A percentile compares a stretch with the other conserved stretches of the same genome.
Conservation (phyloP, 2,888 invertebrate species). For the Octodonta nipae region DNA sequence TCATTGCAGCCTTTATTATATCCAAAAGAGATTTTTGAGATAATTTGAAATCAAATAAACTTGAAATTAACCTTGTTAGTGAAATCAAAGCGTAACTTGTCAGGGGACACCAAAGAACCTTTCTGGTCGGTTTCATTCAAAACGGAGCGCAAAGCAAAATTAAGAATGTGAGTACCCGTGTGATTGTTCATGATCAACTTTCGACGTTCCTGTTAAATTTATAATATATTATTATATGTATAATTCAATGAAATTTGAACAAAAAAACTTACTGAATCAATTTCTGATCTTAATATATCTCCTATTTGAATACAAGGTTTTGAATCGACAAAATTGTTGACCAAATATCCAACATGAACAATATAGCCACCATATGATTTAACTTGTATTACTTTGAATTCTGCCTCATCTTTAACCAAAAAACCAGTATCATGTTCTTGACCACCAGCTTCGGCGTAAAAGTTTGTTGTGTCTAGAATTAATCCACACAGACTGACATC, state of each 20-base stretch:
- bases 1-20: conserved; percentile 89
- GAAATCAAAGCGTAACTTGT: conserved; percentile 93
- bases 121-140: conserved; percentile 88
- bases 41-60: too few relatives aligned
- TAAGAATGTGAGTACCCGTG: conserved; percentile 92
- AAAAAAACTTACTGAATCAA: too few relatives aligned
- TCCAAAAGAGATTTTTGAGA: too few relatives aligned
- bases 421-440: conserved; percentile 95
- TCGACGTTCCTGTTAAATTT: conserved; percentile 70
- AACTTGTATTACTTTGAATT: conserved; percentile 85
- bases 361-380: conserved; percentile 91
- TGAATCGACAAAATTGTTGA: too few relatives aligned
- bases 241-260: too few relatives aligned
- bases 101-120: conserved; percentile 94
- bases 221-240: too few relatives aligned
- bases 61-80: too few relatives aligned
- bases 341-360: conserved; percentile 79
- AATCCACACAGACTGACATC: conserved; percentile 86
- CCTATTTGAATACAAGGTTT: too few relatives aligned
- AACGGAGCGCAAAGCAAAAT: conserved; percentile 83
- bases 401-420: conserved; percentile 67
- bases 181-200: conserved; percentile 99
- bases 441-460: conserved; percentile 98
- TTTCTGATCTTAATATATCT: too few relatives aligned
- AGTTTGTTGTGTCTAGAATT: conserved; percentile 79